Evolutionary conservation across 2,797 vertebrate genomes (phyloP).

Genomic region (Neostethus bicornis): DNA sequence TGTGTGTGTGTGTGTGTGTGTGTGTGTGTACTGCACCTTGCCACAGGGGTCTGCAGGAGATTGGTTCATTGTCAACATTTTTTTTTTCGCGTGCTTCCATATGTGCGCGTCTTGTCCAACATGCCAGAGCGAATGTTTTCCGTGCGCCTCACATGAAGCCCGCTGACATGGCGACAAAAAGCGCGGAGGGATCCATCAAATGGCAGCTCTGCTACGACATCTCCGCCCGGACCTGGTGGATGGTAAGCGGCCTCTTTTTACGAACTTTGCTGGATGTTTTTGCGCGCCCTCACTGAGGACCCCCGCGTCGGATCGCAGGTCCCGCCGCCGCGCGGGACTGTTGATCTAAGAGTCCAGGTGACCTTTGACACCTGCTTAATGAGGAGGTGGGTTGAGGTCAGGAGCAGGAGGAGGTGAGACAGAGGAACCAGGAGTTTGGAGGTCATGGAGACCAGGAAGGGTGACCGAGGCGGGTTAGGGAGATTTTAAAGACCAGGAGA

Average conservation of each 20-base stretch:
- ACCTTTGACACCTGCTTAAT: slow-evolving; percentile 89
- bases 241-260: slow-evolving; percentile 89
- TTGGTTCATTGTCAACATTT: slow-evolving; percentile 96
- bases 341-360: slow-evolving; percentile 89
- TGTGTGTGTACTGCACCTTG: slow-evolving; percentile 85
- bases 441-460: slow-evolving; percentile 17
- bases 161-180: slow-evolving; percentile 99
- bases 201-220: slow-evolving; percentile 99
- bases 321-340: slow-evolving; percentile 27
- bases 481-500: too few species aligned
- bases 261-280: slow-evolving; percentile 6
- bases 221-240: slow-evolving; percentile 99
- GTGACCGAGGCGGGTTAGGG: neutral
- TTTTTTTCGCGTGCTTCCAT: slow-evolving; percentile 99
- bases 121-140: slow-evolving; percentile 98
- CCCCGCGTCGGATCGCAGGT: too few species aligned
- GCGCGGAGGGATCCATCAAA: slow-evolving; percentile 99
- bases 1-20: slow-evolving; percentile 78
- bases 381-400: slow-evolving; percentile 18
- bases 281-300: neutral
- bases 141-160: slow-evolving; percentile 97
- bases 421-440: too few species aligned
- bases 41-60: slow-evolving; percentile 97
- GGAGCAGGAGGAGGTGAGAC: slow-evolving; percentile 14
- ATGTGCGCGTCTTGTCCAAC: slow-evolving; percentile 98